These are phyloP conservation scores for Lynx canadensis DNA, from an alignment of 2,113 vertebrate species.

Conservation along the genomic window DNA sequence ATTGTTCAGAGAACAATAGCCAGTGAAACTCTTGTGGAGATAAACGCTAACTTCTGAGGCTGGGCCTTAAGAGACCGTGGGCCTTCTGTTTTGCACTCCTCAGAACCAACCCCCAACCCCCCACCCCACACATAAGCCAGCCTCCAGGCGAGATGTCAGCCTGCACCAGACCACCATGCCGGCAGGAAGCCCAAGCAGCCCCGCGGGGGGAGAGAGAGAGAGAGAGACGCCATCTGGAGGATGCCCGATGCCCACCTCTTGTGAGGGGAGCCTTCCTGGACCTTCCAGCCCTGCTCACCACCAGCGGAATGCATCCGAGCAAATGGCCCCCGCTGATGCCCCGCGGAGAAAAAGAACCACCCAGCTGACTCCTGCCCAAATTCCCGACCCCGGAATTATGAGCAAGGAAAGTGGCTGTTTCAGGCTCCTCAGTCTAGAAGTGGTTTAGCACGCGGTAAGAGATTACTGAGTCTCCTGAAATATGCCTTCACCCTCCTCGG, in stretches of 20 bases:
- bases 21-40: background rate
- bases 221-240: background rate
- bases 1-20: background rate
- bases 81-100: background rate
- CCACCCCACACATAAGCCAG: background rate
- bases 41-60: background rate
- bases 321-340: background rate
- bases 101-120: background rate
- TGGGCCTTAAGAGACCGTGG: background rate
- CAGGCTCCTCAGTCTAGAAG: background rate
- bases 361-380: background rate
- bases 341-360: fast-evolving
- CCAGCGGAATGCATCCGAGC: background rate
- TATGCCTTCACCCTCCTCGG: background rate
- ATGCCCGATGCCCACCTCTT: fast-evolving
- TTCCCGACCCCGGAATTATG: background rate
- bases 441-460: background rate
- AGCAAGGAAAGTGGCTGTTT: background rate
- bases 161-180: background rate
- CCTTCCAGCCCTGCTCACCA: background rate
- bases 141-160: background rate
- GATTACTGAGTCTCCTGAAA: background rate
- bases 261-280: background rate
- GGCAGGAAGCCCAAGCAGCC: background rate
- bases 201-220: background rate